Base-by-base conservation (phyloP, 2,888 invertebrate species). In the Pediacus dermestoides region DNA sequence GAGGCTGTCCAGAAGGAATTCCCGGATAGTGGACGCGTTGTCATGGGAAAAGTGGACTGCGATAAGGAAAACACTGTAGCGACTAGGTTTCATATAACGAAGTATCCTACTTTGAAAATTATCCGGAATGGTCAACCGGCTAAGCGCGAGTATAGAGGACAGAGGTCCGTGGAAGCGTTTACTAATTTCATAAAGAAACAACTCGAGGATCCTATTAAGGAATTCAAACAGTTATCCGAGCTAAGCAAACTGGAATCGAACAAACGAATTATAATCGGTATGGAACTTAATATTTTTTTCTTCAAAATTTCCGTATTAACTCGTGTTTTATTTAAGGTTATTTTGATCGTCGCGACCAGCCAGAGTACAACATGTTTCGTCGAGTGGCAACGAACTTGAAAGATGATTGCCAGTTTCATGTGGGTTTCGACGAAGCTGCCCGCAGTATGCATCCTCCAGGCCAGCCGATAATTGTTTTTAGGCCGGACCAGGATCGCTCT, bases 61-160 rank as follows among this genome's bases (percentile, higher is more conserved):
- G 99, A 99, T 71, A 80, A 79, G 58, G 92, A 99, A 74, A 82
- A 84, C 74, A 73, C 80, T 11, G 76, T 97, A 39, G 88, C 96
- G 2, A 81, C 87, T 3, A 80, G 90, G 54, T 99, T 93, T 71
- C 94, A 95, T 63, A 95, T 99, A 40, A 88, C 86, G 39, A 99
- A 99, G 74, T 99, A 99, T 73, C 99, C 99, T 3, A 99, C 99
- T 3, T 70, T 99, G 39, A 99, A 99, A 72, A 71, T 97, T 11
- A 88, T 96, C 55, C 78, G 90, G 34, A 92, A 92, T 75, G 92
- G 92, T 0, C 81, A 88, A 59, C 81, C 88, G n/a, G 81, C 85
- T 8, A 93, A 93, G 64, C 79, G 86, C 50, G 94, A 94, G 65
- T 94, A 91, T 59, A 77, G 96, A 62, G 97, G 82, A 1, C 83